Evolutionary conservation across 30 jellyfish, hydroid and myxozoan genomes (phyloP).

Genomic region (Nemopilema nomurai): DNA sequence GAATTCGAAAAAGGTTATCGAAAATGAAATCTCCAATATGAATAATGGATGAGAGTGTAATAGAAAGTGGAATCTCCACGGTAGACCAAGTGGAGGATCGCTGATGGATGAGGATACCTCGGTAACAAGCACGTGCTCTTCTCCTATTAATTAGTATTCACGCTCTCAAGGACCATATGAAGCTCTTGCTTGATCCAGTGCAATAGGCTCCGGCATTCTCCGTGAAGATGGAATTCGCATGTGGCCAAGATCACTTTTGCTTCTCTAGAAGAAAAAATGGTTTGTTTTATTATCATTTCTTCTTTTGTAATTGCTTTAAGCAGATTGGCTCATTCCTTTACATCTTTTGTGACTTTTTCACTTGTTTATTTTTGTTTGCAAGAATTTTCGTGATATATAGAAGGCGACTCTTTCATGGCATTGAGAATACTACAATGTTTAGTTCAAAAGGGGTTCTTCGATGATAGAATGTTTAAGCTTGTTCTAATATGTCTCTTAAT

Average conservation of each 20-base stretch:
- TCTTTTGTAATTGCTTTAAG: neutral
- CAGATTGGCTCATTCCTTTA: too few species aligned
- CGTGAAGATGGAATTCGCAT: neutral
- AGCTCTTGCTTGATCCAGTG: neutral
- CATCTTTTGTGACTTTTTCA: too few species aligned
- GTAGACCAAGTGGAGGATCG: neutral
- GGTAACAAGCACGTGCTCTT: neutral
- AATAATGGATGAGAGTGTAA: neutral
- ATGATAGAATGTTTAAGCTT: too few species aligned
- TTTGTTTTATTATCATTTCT: neutral
- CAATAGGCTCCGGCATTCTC: neutral
- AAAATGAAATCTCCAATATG: neutral
- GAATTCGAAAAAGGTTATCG: neutral
- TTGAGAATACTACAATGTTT: too few species aligned
- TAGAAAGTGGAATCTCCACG: neutral
- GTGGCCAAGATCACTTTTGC: neutral
- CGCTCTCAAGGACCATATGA: neutral
- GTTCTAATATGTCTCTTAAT: too few species aligned
- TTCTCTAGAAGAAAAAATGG: neutral
- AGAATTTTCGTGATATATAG: too few species aligned
- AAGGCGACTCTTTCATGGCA: too few species aligned
- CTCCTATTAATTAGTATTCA: neutral
- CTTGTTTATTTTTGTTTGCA: too few species aligned
- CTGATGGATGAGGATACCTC: neutral
- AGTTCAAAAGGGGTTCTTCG: too few species aligned